phyloP scores from a whole-genome alignment of 1,140 invertebrate genomes.

The Streblospio benedicti region DNA sequence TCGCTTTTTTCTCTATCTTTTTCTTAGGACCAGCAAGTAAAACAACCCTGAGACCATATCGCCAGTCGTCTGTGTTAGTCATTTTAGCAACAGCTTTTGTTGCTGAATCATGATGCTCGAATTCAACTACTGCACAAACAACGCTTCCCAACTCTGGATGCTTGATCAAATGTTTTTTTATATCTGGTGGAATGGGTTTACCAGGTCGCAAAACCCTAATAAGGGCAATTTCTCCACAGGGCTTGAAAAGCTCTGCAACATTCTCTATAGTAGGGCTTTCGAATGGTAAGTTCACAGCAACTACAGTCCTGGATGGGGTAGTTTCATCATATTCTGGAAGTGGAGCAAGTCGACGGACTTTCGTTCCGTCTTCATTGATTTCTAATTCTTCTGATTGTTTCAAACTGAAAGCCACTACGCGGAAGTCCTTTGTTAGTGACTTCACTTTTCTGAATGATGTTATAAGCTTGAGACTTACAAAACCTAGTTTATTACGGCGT shows the following conservation, averaged over 20 bases:
- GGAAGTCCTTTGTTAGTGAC: conserved; percentile 78
- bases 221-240: conserved; percentile 77
- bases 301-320: conserved; percentile 74
- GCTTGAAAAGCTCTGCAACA: conserved; percentile 75
- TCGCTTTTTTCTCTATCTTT: conserved; percentile 19
- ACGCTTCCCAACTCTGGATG: conserved; percentile 73
- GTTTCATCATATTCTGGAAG: conserved; percentile 84
- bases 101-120: conserved; percentile 74
- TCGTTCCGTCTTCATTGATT: conserved; percentile 82
- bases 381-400: conserved; percentile 68
- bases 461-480: conserved; percentile 84
- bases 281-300: conserved; percentile 74
- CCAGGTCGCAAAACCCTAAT: conserved; percentile 76
- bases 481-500: conserved; percentile 85
- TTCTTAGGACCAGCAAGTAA: conserved; percentile 33
- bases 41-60: conserved; percentile 52
- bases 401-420: conserved; percentile 76
- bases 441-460: conserved; percentile 73
- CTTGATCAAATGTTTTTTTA: conserved; percentile 78
- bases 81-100: conserved; percentile 61
- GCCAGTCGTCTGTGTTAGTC: conserved; percentile 41
- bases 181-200: conserved; percentile 75
- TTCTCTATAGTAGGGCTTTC: conserved; percentile 76
- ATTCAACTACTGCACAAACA: conserved; percentile 81
- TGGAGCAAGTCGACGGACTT: conserved; percentile 73